Percentiles rank a stretch among this genome's conserved stretches.
Evolutionary conservation across 2,113 vertebrate species (phyloP).

Genomic region (Oophaga pumilio): DNA sequence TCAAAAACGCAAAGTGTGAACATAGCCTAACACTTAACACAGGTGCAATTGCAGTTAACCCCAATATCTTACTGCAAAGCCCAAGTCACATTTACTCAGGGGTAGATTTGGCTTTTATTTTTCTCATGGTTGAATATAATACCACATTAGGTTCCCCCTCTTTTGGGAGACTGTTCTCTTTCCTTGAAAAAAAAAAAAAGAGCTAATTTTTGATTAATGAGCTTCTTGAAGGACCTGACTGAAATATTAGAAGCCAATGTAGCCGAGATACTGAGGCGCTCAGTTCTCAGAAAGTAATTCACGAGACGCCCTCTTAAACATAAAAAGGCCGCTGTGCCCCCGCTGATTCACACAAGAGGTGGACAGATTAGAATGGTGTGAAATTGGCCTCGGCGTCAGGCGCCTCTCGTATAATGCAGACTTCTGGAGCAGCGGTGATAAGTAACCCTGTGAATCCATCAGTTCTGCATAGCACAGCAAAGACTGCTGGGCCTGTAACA

Average conservation of each 20-base stretch:
- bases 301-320: conserved; percentile 41
- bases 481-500: conserved; percentile 28
- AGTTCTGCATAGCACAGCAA: conserved; percentile 42
- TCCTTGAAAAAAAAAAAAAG: background rate
- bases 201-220: conserved; percentile 14
- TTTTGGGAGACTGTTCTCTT: background rate
- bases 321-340: conserved; percentile 46
- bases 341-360: conserved; percentile 47
- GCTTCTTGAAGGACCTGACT: conserved; percentile 23
- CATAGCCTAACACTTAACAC: background rate
- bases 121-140: background rate
- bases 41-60: background rate
- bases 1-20: no score
- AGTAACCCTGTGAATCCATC: conserved; percentile 46
- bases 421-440: conserved; percentile 33
- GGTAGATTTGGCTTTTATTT: background rate
- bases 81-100: background rate
- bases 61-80: background rate
- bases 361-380: conserved; percentile 48
- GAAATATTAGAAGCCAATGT: conserved; percentile 43
- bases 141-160: background rate
- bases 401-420: conserved; percentile 39
- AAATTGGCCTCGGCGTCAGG: conserved; percentile 46
- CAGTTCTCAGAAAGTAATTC: conserved; percentile 38
- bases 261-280: conserved; percentile 20